Conservation (phyloP, 1,140 invertebrate genomes). For the Drosophila jambulina region DNA sequence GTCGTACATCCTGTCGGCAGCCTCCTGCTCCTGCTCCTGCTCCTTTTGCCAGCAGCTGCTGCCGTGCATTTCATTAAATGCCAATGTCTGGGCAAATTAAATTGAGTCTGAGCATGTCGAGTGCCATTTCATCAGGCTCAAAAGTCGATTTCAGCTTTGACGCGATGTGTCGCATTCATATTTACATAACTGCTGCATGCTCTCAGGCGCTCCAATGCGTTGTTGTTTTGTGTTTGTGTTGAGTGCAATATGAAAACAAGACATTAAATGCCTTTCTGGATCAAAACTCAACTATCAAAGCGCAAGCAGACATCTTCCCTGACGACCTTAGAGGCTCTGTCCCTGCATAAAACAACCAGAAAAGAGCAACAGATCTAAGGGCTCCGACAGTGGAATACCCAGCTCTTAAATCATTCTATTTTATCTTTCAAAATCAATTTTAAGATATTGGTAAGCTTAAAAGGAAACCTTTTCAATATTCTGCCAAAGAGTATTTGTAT, state of each 20-base stretch:
- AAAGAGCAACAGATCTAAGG: background rate
- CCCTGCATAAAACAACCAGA: background rate
- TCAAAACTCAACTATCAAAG: conserved; percentile 72
- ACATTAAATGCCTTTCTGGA: conserved; percentile 79
- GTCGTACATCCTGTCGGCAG: conserved; percentile 14
- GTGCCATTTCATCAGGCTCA: conserved; percentile 70
- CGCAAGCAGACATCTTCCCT: conserved; percentile 46
- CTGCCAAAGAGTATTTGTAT: background rate
- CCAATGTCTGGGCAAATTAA: conserved; percentile 71
- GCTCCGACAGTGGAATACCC: background rate
- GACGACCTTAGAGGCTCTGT: background rate
- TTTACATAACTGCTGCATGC: conserved; percentile 37
- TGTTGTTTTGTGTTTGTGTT: conserved; percentile 12
- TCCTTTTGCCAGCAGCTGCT: conserved; percentile 26
- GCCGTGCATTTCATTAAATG: conserved; percentile 57
- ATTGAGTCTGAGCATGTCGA: conserved; percentile 77
- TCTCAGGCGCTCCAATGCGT: conserved; percentile 9
- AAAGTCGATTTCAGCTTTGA: conserved; percentile 72
- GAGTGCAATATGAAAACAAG: conserved; percentile 65
- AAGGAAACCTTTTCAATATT: background rate
- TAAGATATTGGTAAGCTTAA: background rate
- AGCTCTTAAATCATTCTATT: background rate
- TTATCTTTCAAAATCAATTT: background rate
- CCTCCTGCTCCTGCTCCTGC: background rate
- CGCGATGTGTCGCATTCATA: conserved; percentile 53